Conservation (phyloP, 2,888 invertebrate genomes). For the Hydroisotoma schaefferi region DNA sequence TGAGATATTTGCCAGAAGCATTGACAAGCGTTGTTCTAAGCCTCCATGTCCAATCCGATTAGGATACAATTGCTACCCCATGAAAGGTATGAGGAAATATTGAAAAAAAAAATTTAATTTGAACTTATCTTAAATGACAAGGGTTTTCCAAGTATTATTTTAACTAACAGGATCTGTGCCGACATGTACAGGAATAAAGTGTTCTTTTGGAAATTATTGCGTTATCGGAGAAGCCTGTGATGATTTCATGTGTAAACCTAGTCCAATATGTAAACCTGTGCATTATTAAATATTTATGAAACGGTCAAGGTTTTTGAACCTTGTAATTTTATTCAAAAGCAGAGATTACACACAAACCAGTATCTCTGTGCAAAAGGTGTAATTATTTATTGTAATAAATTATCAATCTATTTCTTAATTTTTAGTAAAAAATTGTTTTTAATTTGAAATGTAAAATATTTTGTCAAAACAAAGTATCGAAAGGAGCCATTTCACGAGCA, state of each 20-base stretch:
- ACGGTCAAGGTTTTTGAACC: no score
- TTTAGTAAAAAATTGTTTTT: no score
- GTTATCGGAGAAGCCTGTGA: slow-evolving; percentile 14
- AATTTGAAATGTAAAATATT: no score
- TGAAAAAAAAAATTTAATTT: not conserved
- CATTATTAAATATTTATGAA: no score
- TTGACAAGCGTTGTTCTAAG: slow-evolving; percentile 2
- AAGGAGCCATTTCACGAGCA: no score
- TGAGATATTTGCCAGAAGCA: slow-evolving; percentile 15
- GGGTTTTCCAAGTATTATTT: not conserved
- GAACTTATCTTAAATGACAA: not conserved
- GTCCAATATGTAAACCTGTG: not conserved
- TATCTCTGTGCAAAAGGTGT: no score
- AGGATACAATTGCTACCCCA: slow-evolving; percentile 16
- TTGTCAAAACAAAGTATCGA: no score
- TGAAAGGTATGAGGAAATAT: not conserved
- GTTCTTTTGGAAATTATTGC: slow-evolving; percentile 9
- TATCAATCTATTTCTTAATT: no score
- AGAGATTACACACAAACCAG: no score
- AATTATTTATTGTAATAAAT: no score
- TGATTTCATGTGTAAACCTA: slow-evolving; percentile 9
- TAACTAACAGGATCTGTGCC: slow-evolving; percentile 3
- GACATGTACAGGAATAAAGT: slow-evolving; percentile 8
- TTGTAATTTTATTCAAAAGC: no score
- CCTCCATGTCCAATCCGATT: slow-evolving; percentile 4